These are phyloP conservation scores for Lymantria monacha DNA, from an alignment of 2,888 invertebrate genomes.

Conservation along the genomic window DNA sequence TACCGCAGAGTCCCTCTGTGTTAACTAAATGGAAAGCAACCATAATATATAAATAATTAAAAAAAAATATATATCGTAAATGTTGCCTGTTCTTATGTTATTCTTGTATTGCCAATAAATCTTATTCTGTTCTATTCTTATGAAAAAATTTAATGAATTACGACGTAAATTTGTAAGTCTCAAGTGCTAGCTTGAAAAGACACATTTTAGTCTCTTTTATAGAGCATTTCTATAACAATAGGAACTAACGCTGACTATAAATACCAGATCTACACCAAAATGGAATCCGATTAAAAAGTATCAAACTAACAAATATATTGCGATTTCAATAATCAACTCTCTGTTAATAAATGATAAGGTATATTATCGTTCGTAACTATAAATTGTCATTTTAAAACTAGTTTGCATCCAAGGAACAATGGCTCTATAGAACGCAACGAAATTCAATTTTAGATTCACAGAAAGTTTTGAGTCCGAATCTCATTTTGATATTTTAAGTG, in stretches of 20 bases:
- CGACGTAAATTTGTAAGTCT: not conserved
- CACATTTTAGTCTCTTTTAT: too few species aligned
- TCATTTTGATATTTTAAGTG: constrained; percentile 57
- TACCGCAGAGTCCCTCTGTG: too few species aligned
- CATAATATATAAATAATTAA: too few species aligned
- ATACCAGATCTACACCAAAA: constrained; percentile 38
- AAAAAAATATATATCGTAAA: too few species aligned
- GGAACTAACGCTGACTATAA: constrained; percentile 30
- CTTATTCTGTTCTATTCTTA: too few species aligned
- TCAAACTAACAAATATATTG: constrained; percentile 13
- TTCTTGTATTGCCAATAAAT: too few species aligned
- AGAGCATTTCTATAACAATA: constrained; percentile 21
- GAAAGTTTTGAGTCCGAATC: constrained; percentile 49
- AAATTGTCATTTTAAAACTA: constrained; percentile 38
- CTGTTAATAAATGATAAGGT: not conserved
- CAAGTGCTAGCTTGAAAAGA: too few species aligned
- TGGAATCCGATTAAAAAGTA: constrained; percentile 51
- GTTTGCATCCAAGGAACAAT: constrained; percentile 48
- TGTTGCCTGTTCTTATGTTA: too few species aligned
- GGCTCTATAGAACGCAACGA: constrained; percentile 38
- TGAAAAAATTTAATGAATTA: too few species aligned
- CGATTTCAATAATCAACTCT: constrained; percentile 19
- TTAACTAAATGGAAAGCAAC: too few species aligned
- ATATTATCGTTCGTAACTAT: constrained; percentile 14
- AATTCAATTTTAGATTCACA: constrained; percentile 59